Base-by-base conservation (phyloP, 2,888 invertebrate species). In the Eulithis testata region DNA sequence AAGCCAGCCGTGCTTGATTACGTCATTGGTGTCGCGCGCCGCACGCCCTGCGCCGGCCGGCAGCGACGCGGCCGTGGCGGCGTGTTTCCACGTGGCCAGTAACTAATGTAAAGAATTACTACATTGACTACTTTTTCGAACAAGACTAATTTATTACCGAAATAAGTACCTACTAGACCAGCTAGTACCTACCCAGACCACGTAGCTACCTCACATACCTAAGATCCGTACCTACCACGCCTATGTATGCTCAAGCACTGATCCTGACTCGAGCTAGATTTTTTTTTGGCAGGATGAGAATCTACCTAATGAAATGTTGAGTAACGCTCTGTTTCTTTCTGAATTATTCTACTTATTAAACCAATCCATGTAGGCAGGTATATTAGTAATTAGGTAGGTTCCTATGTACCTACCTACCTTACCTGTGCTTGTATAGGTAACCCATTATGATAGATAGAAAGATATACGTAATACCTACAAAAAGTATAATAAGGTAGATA, bases 91-190 rank as follows among this genome's bases (percentile, higher is more conserved):
- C 67, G 67, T 67, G 67, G 67, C 60, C 60, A 54, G 56, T 40
- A 40, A 27, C 12, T 45, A 21, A 21, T 21, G 21, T 21, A 21
- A 21, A 21, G 21, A 21, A 21, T 21, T 21, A 2, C 21, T 21
- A 84, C 87, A 87, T 85, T 86, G 85, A 85, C 81, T 81, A 76
- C 65, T 66, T 75, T 61, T 66, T 56, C 62, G 44, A 58, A 40
- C 54, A 44, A 40, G 6, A 63, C n/a, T 21, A 21, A 21, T 21
- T 11, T 37, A 52, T 12, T 31, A 37, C 52, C 52, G 37, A 53
- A 31, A 31, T 31, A 31, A 4, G 5, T 31, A 31, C 2, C 2
- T 31, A 21, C 21, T 21, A 21, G 21, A 21, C 21, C 2, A 21
- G 21, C 21, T 21, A 21, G 21, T 21, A 21, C 21, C 21, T 1